A percentile compares a stretch with the other conserved stretches of the same genome.
phyloP scores from a whole-genome alignment of 1,140 invertebrate genomes.

The Plectus sambesii region DNA sequence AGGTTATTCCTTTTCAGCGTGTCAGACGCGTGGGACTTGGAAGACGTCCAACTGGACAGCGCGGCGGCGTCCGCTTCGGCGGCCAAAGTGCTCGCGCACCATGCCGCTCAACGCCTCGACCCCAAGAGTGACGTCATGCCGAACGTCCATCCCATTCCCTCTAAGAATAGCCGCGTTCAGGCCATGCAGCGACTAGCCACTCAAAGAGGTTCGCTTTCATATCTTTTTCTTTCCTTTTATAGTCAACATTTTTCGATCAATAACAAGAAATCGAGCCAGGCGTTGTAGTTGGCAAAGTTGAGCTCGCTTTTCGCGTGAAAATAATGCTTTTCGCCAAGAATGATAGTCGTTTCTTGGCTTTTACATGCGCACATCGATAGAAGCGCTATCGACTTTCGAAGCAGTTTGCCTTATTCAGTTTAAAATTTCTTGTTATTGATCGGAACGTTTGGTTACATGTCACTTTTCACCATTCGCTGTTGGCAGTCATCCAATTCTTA shows the following conservation, averaged over 20 bases:
- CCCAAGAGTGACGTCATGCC: constrained; percentile 23
- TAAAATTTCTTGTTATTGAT: not conserved
- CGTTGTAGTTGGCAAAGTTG: too few relatives aligned
- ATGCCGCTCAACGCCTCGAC: constrained; percentile 25
- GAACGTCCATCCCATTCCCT: constrained; percentile 30
- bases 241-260: too few relatives aligned
- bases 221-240: too few relatives aligned
- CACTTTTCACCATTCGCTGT: constrained; percentile 19
- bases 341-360: too few relatives aligned
- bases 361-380: too few relatives aligned
- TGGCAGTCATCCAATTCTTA: constrained; percentile 3
- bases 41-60: constrained; percentile 27
- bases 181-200: constrained; percentile 36
- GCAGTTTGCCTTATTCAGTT: too few relatives aligned
- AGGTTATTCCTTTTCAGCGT: constrained; percentile 22
- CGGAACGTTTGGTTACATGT: constrained; percentile 30
- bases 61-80: constrained; percentile 28
- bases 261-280: too few relatives aligned
- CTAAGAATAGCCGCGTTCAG: constrained; percentile 29
- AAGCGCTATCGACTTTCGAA: too few relatives aligned
- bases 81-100: constrained; percentile 28
- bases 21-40: constrained; percentile 39
- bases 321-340: too few relatives aligned
- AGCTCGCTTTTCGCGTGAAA: too few relatives aligned
- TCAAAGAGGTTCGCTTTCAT: constrained; percentile 25